phyloP scores from a whole-genome alignment of 2,888 invertebrate species.

The Pemphredon lugubris region DNA sequence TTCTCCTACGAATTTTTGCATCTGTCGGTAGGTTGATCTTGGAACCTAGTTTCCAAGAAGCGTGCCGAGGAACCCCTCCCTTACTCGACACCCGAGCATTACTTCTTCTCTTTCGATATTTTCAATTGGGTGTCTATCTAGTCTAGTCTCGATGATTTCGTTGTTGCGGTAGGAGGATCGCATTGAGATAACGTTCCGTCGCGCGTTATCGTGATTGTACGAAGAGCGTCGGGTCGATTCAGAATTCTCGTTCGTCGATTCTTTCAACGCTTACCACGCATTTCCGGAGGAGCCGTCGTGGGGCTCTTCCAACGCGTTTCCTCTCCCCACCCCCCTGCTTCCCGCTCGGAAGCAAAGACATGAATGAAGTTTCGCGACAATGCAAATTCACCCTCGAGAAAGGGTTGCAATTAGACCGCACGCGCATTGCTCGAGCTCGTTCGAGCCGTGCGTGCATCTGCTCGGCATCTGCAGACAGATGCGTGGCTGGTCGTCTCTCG shows the following conservation, averaged over 20 bases:
- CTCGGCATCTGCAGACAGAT: conserved; percentile 78
- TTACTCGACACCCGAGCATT: too few relatives aligned
- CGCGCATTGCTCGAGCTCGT: conserved; percentile 56
- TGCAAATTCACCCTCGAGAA: conserved; percentile 64
- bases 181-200: too few relatives aligned
- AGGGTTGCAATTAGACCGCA: conserved; percentile 71
- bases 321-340: conserved; percentile 24
- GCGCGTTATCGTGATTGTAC: too few relatives aligned
- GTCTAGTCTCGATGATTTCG: not conserved
- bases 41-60: conserved; percentile 74
- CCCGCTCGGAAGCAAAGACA: conserved; percentile 44
- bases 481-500: conserved; percentile 57
- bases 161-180: conserved; percentile 29
- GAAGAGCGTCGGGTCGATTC: too few relatives aligned
- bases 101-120: conserved; percentile 34
- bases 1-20: conserved; percentile 78
- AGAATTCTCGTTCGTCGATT: conserved; percentile 35
- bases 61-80: conserved; percentile 61
- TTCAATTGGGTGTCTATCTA: conserved; percentile 14
- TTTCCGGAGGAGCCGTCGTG: conserved; percentile 49
- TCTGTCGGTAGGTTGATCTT: conserved; percentile 77
- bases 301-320: conserved; percentile 51
- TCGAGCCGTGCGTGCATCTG: conserved; percentile 69
- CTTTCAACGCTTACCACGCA: conserved; percentile 16
- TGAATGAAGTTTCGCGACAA: conserved; percentile 67